Base-by-base conservation (phyloP, 2,888 invertebrate species). In the Acanthococcus lagerstroemiae region DNA sequence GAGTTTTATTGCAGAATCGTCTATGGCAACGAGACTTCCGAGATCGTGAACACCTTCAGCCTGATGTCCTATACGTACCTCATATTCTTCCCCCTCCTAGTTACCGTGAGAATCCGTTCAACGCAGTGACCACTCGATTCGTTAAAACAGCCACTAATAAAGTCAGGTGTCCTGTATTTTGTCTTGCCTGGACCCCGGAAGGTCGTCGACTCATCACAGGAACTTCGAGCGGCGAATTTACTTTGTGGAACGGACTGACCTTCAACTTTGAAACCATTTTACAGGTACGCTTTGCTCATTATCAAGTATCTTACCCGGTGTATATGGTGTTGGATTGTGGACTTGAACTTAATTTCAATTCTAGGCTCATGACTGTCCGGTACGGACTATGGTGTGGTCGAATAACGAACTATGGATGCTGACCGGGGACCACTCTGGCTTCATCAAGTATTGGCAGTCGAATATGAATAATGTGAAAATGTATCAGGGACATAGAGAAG, bases 401-500 rank as follows among this genome's bases (percentile, higher is more conserved):
- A 95, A 96, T 78, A 96, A 95, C 74, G 97, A 97, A 80, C 90
- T 90, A 73, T 99, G 99, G 99, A 95, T 99, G 95, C 91, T 99
- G 68, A 97, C 97, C 0, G 99, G 94, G 22, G 99, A 99, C 79
- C 96, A 97, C 77, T 88, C 90, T 60, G 99, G 99, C 68, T 99
- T 92, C 77, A 94, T 99, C 70, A 99, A 99, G 76, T 99, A 99
- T 80, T 99, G 99, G 99, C 99, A 99, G 82, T 94, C 95, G 73
- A 99, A 99, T 80, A 99, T 99, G 99, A 99, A 99, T 82, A 99
- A 99, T 81, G 99, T 99, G 67, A 97, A 99, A 84, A 97, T 99
- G 95, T 99, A 95, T 82, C 97, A 97, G 80, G 99, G 97, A 67
- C 99, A 99, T 79, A 97, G 99, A 84, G 99, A 99, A 83, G 93